Evolutionary conservation across 2,113 vertebrate species (phyloP), one percentile per base, ranked within the genome.

Genomic region (Nannobrachium achirus): DNA sequence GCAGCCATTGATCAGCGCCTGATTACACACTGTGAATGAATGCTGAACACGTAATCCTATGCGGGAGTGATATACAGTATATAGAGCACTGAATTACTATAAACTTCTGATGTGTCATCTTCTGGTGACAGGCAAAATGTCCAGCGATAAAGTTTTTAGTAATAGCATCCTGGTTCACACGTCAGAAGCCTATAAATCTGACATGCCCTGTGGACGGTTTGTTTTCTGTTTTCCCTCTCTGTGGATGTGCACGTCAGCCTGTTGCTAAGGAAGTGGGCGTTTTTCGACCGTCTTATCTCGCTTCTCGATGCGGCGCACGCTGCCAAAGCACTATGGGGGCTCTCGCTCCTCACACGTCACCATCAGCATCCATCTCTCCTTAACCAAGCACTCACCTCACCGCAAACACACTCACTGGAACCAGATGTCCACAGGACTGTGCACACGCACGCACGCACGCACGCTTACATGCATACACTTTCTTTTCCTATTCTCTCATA

Each of bases 351-450:
- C 81, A 80, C 81, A 84, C 79, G 82, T 85, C 83, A 86, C 75
- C 65, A 76, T 51, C 70, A 8, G 69, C 69, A 72, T 77, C 78
- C 69, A 66, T 55, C 68, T 56, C 71, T 75, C 49, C 75, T 69
- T 81, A 62, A 8, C 11, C 25, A 51, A 78, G 69, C 63, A 68
- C 66, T 52, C 25, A 33, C 71, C 66, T 64, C 79, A 58, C 78
- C 60, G 51, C 62, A 68, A 66, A 73, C 20, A 69, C 71, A 63
- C 79, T 88, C 78, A 86, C 76, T 78, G 75, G 66, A 87, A 84
- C 88, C 88, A 89, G 89, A 89, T 89, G 89, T 86, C 81, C 66
- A 63, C 57, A 66, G 39, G 13, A 33, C 25, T 33, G 25, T 2
- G 20, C 25, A 20, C 45, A 39, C 13, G 15, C 58, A 75, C 16